Evolutionary conservation across 2,113 vertebrate species (phyloP).

Genomic region (Dunckerocampus dactyliophorus): DNA sequence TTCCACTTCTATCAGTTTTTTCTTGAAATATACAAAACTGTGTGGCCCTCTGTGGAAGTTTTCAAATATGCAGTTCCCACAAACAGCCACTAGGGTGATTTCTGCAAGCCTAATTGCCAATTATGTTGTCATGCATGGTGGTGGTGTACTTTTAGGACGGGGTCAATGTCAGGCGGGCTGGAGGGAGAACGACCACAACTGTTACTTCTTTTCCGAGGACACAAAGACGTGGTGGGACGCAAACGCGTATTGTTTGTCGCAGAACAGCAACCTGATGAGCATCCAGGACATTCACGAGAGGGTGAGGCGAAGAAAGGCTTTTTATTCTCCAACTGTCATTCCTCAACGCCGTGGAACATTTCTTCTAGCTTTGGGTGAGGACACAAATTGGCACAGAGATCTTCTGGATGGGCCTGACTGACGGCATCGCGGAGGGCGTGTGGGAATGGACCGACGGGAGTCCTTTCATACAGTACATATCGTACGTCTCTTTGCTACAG

Average conservation of each 20-base stretch:
- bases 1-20: no score
- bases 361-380: constrained; percentile 65
- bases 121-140: neutral
- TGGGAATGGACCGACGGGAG: constrained; percentile 74
- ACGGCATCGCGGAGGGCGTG: constrained; percentile 48
- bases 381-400: constrained; percentile 60
- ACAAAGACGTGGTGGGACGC: constrained; percentile 65
- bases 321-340: no score
- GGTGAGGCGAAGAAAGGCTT: constrained; percentile 47
- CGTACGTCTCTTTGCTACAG: constrained; percentile 50
- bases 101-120: no score
- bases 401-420: constrained; percentile 76
- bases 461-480: constrained; percentile 49
- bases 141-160: constrained; percentile 29
- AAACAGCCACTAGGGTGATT: no score
- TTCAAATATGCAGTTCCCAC: no score
- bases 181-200: constrained; percentile 64
- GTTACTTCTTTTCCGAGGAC: constrained; percentile 70
- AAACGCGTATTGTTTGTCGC: constrained; percentile 44
- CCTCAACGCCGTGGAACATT: neutral
- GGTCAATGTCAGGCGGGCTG: constrained; percentile 66
- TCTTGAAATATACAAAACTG: no score
- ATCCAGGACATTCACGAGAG: constrained; percentile 66
- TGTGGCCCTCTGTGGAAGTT: no score
- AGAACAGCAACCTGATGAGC: constrained; percentile 66